Base-by-base conservation (phyloP, 2,797 vertebrate genomes). In the Gymnodraco acuticeps region DNA sequence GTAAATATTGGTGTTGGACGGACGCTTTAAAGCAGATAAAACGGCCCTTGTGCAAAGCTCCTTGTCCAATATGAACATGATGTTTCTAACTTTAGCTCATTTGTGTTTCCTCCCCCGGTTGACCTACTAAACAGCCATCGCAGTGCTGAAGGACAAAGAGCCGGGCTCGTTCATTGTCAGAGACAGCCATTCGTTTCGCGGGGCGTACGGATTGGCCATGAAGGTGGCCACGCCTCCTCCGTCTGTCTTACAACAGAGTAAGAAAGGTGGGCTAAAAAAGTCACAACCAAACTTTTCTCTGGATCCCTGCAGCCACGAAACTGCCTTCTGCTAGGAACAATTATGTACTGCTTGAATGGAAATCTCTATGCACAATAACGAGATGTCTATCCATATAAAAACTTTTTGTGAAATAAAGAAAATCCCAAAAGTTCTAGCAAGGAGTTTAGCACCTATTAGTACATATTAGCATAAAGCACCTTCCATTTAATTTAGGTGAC, bases 161-260 rank as follows among this genome's bases (percentile, higher is more conserved):
- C 97, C 98, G 0, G 98, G 98, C 0, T 96, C 96, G 0, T 99
- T 99, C 92, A 92, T 99, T 10, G 96, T 99, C 80, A 94, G 97
- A 73, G 97, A 99, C 94, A 99, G 98, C 75, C 97, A 99, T 85
- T 99, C 98, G 1, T 99, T 99, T 82, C 94, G 96, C 0, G 98
- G 98, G 15, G 98, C 98, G 16, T 99, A 99, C 0, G 98, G 98
- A 5, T 84, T 99, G 69, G 98, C 98, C 45, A 96, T 99, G 97
- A 99, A 99, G 76, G 98, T 99, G 77, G 96, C 97, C 69, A 97
- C 95, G 0, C 97, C 97, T 0, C 98, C 98, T 53, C 96, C 96
- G 3, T 96, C 97, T 0, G 95, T 97, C 55, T 1, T 97, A 43
- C 97, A 98, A n/a, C 91, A 96, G 70, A 97, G 94, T 88, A 97